A percentile compares a stretch with the other conserved stretches of the same genome.
Conservation (phyloP, 2,888 invertebrate genomes). For the Seira musarum region DNA sequence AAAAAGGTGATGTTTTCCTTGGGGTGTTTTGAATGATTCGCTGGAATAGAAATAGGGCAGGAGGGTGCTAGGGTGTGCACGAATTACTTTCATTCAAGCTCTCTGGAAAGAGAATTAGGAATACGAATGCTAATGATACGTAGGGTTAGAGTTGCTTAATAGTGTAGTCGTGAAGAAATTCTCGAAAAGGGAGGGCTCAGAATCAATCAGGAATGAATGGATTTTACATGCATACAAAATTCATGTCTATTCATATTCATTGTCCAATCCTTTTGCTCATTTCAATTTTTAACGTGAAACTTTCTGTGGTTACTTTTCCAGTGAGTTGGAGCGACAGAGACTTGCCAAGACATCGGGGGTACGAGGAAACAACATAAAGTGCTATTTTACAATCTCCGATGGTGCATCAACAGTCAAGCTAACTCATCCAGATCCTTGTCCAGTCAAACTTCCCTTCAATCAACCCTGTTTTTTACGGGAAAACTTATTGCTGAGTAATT, state of each 20-base stretch:
- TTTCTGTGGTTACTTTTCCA: background rate
- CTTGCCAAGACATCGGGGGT: background rate
- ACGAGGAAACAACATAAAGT: background rate
- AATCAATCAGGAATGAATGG: too few species aligned
- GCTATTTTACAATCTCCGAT: background rate
- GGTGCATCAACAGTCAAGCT: slow-evolving; percentile 1
- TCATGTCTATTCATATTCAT: too few species aligned
- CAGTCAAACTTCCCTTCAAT: too few species aligned
- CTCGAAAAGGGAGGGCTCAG: too few species aligned
- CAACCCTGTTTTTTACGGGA: background rate
- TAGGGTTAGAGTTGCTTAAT: too few species aligned
- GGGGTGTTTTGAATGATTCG: background rate
- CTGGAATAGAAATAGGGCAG: slow-evolving; percentile 5
- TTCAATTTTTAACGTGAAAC: too few species aligned
- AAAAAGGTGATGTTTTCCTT: background rate
- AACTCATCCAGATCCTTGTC: background rate
- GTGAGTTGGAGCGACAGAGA: slow-evolving; percentile 1
- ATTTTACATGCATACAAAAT: too few species aligned
- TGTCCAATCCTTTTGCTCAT: too few species aligned
- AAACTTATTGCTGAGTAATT: background rate
- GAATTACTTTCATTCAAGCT: background rate
- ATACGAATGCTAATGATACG: too few species aligned
- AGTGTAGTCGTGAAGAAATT: too few species aligned
- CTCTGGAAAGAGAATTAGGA: too few species aligned
- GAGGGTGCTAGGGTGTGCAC: slow-evolving; percentile 2